Conservation (phyloP, 2,113 vertebrate species). For the Hucho hucho region DNA sequence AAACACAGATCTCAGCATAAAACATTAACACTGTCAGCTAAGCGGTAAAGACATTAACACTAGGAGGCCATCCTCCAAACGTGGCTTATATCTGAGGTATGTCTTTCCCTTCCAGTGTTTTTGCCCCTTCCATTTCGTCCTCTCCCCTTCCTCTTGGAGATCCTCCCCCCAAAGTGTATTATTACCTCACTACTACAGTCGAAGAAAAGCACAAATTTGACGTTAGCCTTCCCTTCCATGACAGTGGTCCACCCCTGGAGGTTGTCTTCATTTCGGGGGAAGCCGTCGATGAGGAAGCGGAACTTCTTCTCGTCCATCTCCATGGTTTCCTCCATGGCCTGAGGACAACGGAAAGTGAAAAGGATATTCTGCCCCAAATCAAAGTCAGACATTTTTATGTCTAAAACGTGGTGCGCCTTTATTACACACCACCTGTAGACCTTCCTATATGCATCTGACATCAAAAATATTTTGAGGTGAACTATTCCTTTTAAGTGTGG, state of each 20-base stretch:
- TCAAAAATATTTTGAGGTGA: no score
- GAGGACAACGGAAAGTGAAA: not conserved
- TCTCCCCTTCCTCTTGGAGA: not conserved
- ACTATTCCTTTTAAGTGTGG: no score
- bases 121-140: no score
- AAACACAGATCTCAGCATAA: not conserved
- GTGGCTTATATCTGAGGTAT: not conserved
- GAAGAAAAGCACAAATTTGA: conserved; percentile 97
- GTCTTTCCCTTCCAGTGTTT: not conserved
- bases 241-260: conserved; percentile 89
- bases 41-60: no score
- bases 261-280: conserved; percentile 97
- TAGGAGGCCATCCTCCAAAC: no score
- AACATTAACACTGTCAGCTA: no score
- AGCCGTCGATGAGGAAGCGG: conserved; percentile 96
- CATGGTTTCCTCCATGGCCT: conserved; percentile 86
- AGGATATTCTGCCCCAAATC: not conserved
- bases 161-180: not conserved
- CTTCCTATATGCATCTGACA: no score
- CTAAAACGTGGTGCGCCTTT: no score
- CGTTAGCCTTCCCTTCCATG: conserved; percentile 90
- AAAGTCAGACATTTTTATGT: not conserved
- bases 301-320: conserved; percentile 82
- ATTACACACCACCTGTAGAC: no score
- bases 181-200: conserved; percentile 92